A percentile compares a stretch with the other conserved stretches of the same genome.
Evolutionary conservation across 2,888 invertebrate genomes (phyloP).

Genomic region (Acanthoscelides obtectus): DNA sequence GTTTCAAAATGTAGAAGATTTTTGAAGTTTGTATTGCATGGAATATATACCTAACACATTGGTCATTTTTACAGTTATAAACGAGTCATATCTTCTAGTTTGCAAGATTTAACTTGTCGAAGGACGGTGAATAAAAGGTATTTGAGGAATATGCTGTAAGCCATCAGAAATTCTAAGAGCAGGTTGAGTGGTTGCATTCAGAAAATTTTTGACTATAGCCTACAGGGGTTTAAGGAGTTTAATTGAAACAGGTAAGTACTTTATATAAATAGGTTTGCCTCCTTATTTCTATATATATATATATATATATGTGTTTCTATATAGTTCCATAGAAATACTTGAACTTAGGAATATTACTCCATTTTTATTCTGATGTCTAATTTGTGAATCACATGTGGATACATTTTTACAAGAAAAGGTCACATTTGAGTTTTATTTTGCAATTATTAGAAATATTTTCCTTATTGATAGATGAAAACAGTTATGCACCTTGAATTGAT

Average conservation of each 20-base stretch:
- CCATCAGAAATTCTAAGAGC: not conserved
- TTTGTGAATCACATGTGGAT: too few relatives aligned
- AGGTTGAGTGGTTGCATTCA: not conserved
- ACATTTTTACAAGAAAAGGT: too few relatives aligned
- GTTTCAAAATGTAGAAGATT: not conserved
- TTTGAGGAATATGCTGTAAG: not conserved
- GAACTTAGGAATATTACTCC: too few relatives aligned
- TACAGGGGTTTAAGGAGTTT: not conserved
- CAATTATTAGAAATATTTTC: not conserved
- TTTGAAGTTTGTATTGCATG: not conserved
- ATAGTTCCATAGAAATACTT: too few relatives aligned
- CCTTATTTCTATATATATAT: too few relatives aligned
- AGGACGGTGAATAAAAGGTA: not conserved
- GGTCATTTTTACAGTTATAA: not conserved
- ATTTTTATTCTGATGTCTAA: too few relatives aligned
- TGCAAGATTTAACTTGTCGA: not conserved
- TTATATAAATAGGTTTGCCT: not conserved
- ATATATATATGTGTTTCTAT: too few relatives aligned
- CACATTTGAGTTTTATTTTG: not conserved
- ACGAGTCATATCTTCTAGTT: not conserved
- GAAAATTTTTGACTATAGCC: not conserved
- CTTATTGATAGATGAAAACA: not conserved
- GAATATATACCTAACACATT: not conserved
- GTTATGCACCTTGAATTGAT: too few relatives aligned
- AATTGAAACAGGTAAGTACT: not conserved